Percentiles rank a stretch among this genome's conserved stretches.
phyloP scores from a whole-genome alignment of 2,113 vertebrate genomes.

The Corynorhinus townsendii region DNA sequence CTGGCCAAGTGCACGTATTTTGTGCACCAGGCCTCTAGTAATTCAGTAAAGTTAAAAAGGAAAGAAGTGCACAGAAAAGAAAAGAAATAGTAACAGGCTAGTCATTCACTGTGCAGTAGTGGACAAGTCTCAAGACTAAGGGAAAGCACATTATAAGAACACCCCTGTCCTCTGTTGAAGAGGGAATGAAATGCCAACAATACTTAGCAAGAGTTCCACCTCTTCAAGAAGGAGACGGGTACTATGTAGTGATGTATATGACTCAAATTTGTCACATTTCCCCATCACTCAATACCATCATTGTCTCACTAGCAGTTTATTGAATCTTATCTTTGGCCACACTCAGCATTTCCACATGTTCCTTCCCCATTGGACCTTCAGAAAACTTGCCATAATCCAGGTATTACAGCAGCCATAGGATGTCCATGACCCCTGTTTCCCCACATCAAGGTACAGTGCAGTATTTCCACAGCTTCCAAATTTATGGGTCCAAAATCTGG shows the following conservation, averaged over 20 bases:
- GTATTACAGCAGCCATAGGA: background rate
- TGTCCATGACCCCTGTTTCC: background rate
- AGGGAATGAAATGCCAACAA: background rate
- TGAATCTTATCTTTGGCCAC: background rate
- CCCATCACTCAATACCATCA: background rate
- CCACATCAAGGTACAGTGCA: background rate
- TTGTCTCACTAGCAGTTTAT: background rate
- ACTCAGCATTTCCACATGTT: background rate
- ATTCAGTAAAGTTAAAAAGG: background rate
- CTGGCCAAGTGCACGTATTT: too few relatives aligned
- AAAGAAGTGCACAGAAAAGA: background rate
- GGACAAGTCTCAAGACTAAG: background rate
- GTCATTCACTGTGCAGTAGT: background rate
- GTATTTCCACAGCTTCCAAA: background rate
- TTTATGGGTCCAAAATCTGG: background rate
- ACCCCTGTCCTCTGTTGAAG: background rate
- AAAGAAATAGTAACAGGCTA: background rate
- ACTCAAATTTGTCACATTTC: background rate
- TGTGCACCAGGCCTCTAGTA: too few relatives aligned
- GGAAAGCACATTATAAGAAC: background rate
- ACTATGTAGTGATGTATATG: background rate
- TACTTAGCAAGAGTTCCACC: background rate
- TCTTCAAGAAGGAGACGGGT: background rate
- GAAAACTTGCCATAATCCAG: background rate
- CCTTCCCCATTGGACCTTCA: background rate